Evolutionary conservation across 2,888 invertebrate species (phyloP).

Genomic region (Tetragonula carbonaria): DNA sequence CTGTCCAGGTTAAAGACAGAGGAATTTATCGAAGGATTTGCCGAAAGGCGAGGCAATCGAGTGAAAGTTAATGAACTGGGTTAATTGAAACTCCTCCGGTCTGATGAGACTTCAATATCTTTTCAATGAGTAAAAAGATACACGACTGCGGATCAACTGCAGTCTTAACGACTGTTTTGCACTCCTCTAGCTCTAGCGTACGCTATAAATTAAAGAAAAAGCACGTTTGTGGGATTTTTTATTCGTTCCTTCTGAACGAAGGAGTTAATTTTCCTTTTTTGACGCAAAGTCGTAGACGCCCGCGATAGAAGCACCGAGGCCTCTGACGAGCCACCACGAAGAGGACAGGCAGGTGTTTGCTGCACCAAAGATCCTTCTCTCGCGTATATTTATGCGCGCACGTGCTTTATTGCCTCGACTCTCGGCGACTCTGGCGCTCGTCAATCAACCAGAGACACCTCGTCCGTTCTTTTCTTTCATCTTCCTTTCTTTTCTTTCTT

Average conservation of each 20-base stretch:
- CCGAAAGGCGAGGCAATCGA: not conserved
- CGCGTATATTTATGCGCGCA: slow-evolving; percentile 79
- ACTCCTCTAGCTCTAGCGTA: not conserved
- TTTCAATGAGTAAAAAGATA: not conserved
- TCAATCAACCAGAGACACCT: slow-evolving; percentile 80
- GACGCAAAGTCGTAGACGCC: not conserved
- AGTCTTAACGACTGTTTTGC: not conserved
- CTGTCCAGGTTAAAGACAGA: not conserved
- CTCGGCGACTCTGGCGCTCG: slow-evolving; percentile 79
- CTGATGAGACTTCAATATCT: not conserved
- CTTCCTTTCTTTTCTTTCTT: not conserved
- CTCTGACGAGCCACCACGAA: slow-evolving; percentile 22
- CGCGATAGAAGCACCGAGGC: slow-evolving; percentile 7
- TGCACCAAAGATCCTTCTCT: slow-evolving; percentile 74
- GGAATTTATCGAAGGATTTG: slow-evolving; percentile 1
- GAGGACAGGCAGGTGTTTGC: slow-evolving; percentile 78
- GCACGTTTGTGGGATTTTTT: not conserved
- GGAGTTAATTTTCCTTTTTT: not conserved
- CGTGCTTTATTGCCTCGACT: slow-evolving; percentile 81
- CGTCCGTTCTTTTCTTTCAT: slow-evolving; percentile 47
- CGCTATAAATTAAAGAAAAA: not conserved
- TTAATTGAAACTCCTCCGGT: not conserved
- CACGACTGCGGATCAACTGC: not conserved
- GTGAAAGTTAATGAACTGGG: slow-evolving; percentile 1
- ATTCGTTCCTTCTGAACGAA: not conserved